phyloP scores from a whole-genome alignment of 2,797 vertebrate species.

The Aldrovandia affinis region DNA sequence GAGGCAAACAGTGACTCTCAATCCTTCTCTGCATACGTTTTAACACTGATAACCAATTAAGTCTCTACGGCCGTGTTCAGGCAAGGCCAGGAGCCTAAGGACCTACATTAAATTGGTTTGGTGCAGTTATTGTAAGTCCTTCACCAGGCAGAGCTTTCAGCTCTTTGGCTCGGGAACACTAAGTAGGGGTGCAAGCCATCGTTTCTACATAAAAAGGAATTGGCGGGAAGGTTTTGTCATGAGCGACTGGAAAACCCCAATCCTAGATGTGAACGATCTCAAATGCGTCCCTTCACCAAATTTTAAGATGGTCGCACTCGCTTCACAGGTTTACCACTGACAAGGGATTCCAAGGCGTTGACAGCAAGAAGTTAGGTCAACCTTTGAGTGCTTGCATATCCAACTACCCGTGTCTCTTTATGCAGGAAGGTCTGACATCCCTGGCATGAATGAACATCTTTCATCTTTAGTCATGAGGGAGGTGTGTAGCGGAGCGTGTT shows the following conservation, averaged over 20 bases:
- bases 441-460: background rate
- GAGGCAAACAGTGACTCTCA: slow-evolving; percentile 8
- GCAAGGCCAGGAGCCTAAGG: background rate
- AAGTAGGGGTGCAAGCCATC: background rate
- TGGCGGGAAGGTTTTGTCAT: background rate
- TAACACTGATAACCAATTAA: background rate
- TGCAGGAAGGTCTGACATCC: background rate
- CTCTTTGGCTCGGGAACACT: background rate
- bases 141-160: background rate
- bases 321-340: background rate
- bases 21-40: background rate
- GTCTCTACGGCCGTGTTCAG: background rate
- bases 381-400: background rate
- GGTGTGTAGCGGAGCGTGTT: background rate
- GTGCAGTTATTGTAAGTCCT: background rate
- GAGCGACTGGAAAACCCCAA: background rate
- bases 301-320: background rate
- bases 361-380: background rate
- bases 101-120: background rate
- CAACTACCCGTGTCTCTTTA: background rate
- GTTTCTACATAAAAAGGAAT: background rate
- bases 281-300: background rate
- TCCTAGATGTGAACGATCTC: background rate
- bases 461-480: background rate
- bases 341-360: background rate